These are phyloP conservation scores for Nyctereutes procyonoides DNA, from an alignment of 2,113 vertebrate species.

Conservation along the genomic window DNA sequence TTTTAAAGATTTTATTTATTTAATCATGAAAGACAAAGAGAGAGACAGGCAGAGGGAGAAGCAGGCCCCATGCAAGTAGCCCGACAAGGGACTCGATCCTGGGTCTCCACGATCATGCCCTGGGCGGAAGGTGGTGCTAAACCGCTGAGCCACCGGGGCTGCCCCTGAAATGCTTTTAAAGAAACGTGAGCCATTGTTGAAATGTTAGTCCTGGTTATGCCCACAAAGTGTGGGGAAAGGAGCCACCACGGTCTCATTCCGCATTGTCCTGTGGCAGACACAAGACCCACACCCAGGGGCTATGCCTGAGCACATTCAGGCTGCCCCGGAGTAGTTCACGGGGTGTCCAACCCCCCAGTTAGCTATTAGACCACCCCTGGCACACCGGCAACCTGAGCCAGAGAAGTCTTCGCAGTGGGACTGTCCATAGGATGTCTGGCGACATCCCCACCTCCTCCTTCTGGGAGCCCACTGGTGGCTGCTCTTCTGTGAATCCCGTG, in stretches of 20 bases:
- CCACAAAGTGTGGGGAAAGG: neutral
- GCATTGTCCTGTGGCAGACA: neutral
- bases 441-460: neutral
- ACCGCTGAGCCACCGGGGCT: too few relatives aligned
- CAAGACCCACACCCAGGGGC: neutral
- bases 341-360: neutral
- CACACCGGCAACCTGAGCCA: too few relatives aligned
- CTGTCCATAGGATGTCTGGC: neutral
- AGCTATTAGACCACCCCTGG: neutral
- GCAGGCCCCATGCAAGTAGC: too few relatives aligned
- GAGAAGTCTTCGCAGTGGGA: neutral
- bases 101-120: too few relatives aligned
- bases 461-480: neutral
- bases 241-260: neutral
- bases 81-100: too few relatives aligned
- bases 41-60: too few relatives aligned
- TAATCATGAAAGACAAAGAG: too few relatives aligned
- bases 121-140: too few relatives aligned
- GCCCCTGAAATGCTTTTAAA: neutral
- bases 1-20: too few relatives aligned
- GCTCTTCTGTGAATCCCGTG: neutral
- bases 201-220: neutral
- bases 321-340: neutral
- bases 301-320: fast-evolving
- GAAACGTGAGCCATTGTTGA: neutral